Evolutionary conservation across 2,797 vertebrate genomes (phyloP).

Genomic region (Danio choprae): DNA sequence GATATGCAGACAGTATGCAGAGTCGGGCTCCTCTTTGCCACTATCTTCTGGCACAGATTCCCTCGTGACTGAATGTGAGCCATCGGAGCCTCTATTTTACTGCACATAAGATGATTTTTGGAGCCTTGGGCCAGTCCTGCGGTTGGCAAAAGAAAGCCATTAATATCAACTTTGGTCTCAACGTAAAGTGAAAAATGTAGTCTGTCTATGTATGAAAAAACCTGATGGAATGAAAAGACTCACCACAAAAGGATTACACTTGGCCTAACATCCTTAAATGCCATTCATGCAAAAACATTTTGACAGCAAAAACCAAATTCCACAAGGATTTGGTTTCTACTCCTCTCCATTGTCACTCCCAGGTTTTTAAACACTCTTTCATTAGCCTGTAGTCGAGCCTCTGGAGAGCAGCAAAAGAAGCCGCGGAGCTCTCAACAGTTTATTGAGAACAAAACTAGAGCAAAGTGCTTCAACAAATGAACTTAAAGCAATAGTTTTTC

Average conservation of each 20-base stretch:
- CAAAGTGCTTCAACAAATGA: slow-evolving; percentile 5
- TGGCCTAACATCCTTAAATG: slow-evolving; percentile 60
- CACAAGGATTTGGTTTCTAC: slow-evolving; percentile 67
- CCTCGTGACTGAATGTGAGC: slow-evolving; percentile 36
- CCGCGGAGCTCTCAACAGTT: slow-evolving; percentile 22
- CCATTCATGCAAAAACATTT: slow-evolving; percentile 70
- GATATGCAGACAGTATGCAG: slow-evolving; percentile 38
- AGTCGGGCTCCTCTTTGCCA: slow-evolving; percentile 47
- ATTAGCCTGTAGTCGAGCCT: slow-evolving; percentile 55
- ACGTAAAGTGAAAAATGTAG: slow-evolving; percentile 60
- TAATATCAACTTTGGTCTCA: slow-evolving; percentile 64
- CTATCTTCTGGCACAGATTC: slow-evolving; percentile 56
- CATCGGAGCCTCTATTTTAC: slow-evolving; percentile 52
- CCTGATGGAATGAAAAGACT: slow-evolving; percentile 46
- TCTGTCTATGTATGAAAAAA: slow-evolving; percentile 55
- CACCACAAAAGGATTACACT: slow-evolving; percentile 62
- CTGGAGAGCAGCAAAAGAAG: slow-evolving; percentile 19
- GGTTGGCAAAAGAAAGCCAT: slow-evolving; percentile 63
- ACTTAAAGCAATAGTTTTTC: background rate
- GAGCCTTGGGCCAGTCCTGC: slow-evolving; percentile 52
- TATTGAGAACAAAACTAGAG: background rate
- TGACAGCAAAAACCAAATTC: slow-evolving; percentile 70
- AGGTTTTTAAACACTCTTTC: slow-evolving; percentile 68
- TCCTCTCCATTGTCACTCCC: slow-evolving; percentile 69
- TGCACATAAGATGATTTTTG: slow-evolving; percentile 59